A percentile compares a stretch with the other conserved stretches of the same genome.
Evolutionary conservation across 2,888 invertebrate species (phyloP).

Genomic region (Callimorpha dominula): DNA sequence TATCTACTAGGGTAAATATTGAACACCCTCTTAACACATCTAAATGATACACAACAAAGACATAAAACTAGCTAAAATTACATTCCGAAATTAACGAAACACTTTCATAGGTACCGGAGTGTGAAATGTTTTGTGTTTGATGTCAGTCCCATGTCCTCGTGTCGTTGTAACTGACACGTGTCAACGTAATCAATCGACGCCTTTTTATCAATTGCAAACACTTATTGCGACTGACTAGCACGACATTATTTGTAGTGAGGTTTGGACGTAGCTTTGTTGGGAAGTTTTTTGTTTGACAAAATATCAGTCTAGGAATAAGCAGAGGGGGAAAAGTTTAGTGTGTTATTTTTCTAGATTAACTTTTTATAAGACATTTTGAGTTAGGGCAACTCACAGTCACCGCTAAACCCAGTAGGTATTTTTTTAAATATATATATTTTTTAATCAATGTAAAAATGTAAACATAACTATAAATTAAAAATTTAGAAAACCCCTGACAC

Average conservation of each 20-base stretch:
- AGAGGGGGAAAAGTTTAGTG: not conserved
- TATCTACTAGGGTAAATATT: not conserved
- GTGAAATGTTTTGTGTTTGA: conserved; percentile 54
- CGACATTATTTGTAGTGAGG: conserved; percentile 34
- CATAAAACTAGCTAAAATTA: conserved; percentile 40
- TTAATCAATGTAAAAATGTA: too few relatives aligned
- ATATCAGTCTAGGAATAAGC: not conserved
- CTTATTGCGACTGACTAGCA: conserved; percentile 44
- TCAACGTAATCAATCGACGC: conserved; percentile 57
- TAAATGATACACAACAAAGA: conserved; percentile 9
- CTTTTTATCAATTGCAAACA: conserved; percentile 59
- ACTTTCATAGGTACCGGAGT: conserved; percentile 39
- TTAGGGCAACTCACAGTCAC: not conserved
- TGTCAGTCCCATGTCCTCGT: conserved; percentile 41
- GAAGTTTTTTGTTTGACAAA: conserved; percentile 1
- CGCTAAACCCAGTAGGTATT: not conserved
- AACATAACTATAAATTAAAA: too few relatives aligned
- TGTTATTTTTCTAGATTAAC: not conserved
- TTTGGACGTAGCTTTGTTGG: conserved; percentile 15
- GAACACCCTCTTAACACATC: not conserved
- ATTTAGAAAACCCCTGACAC: too few relatives aligned
- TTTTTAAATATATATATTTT: not conserved
- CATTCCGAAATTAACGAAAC: conserved; percentile 51
- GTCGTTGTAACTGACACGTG: conserved; percentile 47
- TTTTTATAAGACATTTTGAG: too few relatives aligned